Base-by-base conservation (phyloP, 1,140 invertebrate species). In the Drosophila nasuta region DNA sequence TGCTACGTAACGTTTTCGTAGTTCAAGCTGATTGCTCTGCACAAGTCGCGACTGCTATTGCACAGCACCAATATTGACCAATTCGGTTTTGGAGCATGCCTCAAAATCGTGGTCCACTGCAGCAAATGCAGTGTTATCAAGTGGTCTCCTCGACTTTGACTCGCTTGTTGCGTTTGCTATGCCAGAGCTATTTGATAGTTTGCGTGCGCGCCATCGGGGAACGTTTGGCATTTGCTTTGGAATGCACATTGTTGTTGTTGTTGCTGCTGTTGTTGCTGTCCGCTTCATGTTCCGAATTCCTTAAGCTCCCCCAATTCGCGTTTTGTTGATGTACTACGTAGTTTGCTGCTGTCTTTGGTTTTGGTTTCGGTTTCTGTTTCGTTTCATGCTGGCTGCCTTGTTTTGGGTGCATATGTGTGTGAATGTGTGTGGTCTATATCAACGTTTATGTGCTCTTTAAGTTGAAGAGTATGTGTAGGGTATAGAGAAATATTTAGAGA, bases 141-240 rank as follows among this genome's bases (percentile, higher is more conserved):
- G 11, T 43, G n/a, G 3, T 10, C 35, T 10, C 41, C 41, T 5
- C 38, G 3, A 6, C 45, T 46, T 46, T 15, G 45, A 6, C 15
- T 25, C 3, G 35, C 8, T 41, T 57, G 13, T 30, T 17, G 13
- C 7, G 8, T 49, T 57, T 49, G 65, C 62, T 79, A 82, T 82
- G 82, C 64, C 41, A 63, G 5, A 38, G 81, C 60, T 83, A 83
- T 83, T 85, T 70, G 72, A 10, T 58, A 83, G 81, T 72, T 83
- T 80, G 81, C 76, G 67, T 82, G 81, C 77, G 63, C 57, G 63
- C 57, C 20, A 66, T 51, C 54, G 65, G 64, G 65, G 64, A 65
- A 75, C 76, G 69, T 76, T 76, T 76, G 76, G 65, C 60, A 82
- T 77, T 75, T 52, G 56, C 41, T 70, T 49, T 56, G 76, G 81